These are phyloP conservation scores for Hippocampus barbouri DNA, from an alignment of 2,113 vertebrate genomes.

Conservation along the genomic window DNA sequence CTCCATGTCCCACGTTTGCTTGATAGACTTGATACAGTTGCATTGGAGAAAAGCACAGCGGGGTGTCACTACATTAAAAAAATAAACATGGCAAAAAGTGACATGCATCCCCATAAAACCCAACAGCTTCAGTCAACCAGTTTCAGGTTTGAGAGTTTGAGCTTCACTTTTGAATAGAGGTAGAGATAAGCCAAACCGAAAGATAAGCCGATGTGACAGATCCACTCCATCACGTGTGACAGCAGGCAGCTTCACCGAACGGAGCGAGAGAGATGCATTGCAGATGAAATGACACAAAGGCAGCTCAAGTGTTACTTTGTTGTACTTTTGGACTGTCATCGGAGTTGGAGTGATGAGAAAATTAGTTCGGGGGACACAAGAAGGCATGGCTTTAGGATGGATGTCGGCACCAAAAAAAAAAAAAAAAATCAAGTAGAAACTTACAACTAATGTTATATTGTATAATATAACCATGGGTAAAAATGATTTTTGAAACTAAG, in stretches of 20 bases:
- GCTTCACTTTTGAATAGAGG: conserved; percentile 2
- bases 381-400: too few species aligned
- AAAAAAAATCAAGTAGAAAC: not conserved
- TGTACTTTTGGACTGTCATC: not conserved
- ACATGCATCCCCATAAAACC: conserved; percentile 14
- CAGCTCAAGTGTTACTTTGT: not conserved
- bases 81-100: conserved; percentile 8
- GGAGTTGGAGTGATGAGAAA: not conserved
- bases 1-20: not conserved
- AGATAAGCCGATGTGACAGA: conserved; percentile 50
- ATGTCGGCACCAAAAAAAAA: not conserved
- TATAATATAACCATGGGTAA: too few species aligned
- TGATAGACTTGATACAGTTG: conserved; percentile 18
- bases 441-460: too few species aligned
- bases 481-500: too few species aligned
- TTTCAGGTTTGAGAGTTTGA: conserved; percentile 5
- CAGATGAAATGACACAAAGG: not conserved
- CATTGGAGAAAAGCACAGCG: conserved; percentile 44
- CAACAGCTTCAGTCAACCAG: not conserved
- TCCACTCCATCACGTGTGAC: conserved; percentile 25
- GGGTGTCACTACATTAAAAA: conserved; percentile 41
- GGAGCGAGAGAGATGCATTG: not conserved
- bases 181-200: conserved; percentile 5
- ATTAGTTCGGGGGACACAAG: too few species aligned
- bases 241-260: conserved; percentile 54